Evolutionary conservation across 1,140 invertebrate species (phyloP), one percentile per base, ranked within the genome.

Genomic region (Drosophila auraria): DNA sequence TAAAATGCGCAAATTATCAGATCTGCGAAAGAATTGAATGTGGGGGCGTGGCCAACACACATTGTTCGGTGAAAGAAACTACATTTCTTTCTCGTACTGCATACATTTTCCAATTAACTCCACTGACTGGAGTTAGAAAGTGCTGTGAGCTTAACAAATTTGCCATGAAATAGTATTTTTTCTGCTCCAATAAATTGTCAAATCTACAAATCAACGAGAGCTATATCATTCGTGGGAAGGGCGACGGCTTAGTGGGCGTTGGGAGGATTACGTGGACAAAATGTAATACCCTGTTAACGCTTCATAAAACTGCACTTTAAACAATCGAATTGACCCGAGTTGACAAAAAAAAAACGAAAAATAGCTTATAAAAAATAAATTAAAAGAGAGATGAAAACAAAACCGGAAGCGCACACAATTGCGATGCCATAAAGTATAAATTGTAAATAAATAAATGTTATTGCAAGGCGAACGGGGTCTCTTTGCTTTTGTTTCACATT

Each of bases 241-340:
- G 36, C 30, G 5, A 57, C 5, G 33, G 54, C 36, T 57, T 57
- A 40, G 54, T 11, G 54, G 36, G 54, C 33, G 54, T 38, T 40
- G 47, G 15, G 20, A 17, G n/a, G 58, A 38, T 50, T 49, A 53
- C 42, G 71, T 77, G 51, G 53, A 64, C 70, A 78, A 78, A 57
- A 82, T 80, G 75, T 79, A 87, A 86, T 82, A 60, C 73, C 68
- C 56, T 47, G 63, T 81, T 84, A 81, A 75, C 78, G 81, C 81
- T 69, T 81, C 84, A 87, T 84, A 89, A 87, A 87, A 89, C 73
- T 81, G 73, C 84, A 81, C 73, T 89, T 83, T 74, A 78, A 83
- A 83, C 53, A 81, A 82, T 60, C 81, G 68, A 83, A 71, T 75
- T 57, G 44, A 56, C 61, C 71, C 53, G 61, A 66, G 62, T 56